Conservation (phyloP, 2,888 invertebrate genomes). For the Dastarcus helophoroides region DNA sequence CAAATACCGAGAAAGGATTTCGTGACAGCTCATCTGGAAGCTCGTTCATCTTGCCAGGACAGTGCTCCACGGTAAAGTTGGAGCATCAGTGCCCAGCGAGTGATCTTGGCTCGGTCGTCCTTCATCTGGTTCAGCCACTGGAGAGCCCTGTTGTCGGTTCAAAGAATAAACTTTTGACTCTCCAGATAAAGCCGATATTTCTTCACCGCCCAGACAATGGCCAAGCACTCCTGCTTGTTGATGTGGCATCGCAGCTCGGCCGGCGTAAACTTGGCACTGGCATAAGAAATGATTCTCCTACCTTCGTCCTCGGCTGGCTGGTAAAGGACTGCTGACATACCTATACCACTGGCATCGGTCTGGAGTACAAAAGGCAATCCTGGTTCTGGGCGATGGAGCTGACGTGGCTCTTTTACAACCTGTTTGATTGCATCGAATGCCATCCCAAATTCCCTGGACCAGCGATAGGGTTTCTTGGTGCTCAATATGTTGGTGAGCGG, state of each 20-base stretch:
- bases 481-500: constrained; percentile 17
- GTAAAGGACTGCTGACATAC: constrained; percentile 19
- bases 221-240: constrained; percentile 11
- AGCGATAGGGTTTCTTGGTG: neutral
- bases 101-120: constrained; percentile 4
- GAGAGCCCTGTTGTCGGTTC: constrained; percentile 9
- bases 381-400: constrained; percentile 15
- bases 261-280: constrained; percentile 5
- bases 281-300: constrained; percentile 11
- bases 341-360: constrained; percentile 16
- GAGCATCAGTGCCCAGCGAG: constrained; percentile 7
- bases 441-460: neutral
- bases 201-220: no score
- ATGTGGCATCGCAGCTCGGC: constrained; percentile 8
- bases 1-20: no score
- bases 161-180: constrained; percentile 7
- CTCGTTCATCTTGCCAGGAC: no score
- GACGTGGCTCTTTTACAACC: constrained; percentile 11
- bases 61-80: no score
- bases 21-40: no score
- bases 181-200: constrained; percentile 11
- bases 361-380: constrained; percentile 15
- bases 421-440: constrained; percentile 9
- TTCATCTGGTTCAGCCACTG: constrained; percentile 4
- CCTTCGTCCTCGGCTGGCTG: constrained; percentile 10